These are phyloP conservation scores for Paracanthobrama guichenoti DNA, from an alignment of 2,113 vertebrate genomes.

Conservation along the genomic window DNA sequence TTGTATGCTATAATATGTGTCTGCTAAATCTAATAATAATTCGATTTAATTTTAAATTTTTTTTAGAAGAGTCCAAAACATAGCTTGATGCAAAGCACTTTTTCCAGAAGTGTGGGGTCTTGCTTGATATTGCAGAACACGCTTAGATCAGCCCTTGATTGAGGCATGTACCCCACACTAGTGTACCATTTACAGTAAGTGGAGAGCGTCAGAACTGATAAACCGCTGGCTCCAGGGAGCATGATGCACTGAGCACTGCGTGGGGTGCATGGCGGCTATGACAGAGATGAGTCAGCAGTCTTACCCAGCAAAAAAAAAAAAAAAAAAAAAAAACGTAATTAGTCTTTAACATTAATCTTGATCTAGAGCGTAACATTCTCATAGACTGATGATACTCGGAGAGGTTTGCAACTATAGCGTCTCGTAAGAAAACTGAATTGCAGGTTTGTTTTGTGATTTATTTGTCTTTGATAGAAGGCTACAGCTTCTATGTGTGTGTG, in stretches of 20 bases:
- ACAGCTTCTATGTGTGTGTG: constrained; percentile 5
- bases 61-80: background rate
- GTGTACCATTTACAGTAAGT: constrained; percentile 72
- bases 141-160: constrained; percentile 30
- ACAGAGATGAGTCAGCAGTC: constrained; percentile 76
- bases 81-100: background rate
- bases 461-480: constrained; percentile 23
- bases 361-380: constrained; percentile 16
- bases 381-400: background rate
- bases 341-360: constrained; percentile 14
- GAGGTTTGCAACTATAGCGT: background rate
- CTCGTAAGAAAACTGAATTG: background rate
- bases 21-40: background rate
- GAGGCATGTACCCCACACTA: constrained; percentile 35
- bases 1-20: background rate
- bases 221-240: constrained; percentile 62
- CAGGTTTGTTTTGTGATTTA: background rate
- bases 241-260: constrained; percentile 58
- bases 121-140: constrained; percentile 17
- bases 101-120: constrained; percentile 1
- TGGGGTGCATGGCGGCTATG: constrained; percentile 64
- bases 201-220: constrained; percentile 58
- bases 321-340: constrained; percentile 41
- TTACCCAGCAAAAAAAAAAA: constrained; percentile 44
- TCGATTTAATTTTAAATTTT: background rate